Base-by-base conservation (phyloP, 2,113 vertebrate genomes). In the Chitala chitala region DNA sequence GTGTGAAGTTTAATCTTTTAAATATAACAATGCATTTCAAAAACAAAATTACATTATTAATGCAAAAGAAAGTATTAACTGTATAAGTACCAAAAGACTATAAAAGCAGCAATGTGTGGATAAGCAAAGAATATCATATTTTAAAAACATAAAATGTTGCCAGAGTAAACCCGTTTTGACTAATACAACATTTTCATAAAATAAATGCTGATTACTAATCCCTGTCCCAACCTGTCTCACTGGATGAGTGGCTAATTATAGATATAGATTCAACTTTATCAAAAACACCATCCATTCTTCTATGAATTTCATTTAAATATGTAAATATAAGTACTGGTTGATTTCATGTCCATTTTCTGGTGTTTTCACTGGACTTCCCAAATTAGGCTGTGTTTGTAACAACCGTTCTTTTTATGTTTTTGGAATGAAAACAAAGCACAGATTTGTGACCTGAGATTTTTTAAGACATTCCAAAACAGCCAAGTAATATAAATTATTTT, bases 281-380 rank as follows among this genome's bases (percentile, higher is more conserved):
- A n/a, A 58, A 36, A 56, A 42, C 38, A n/a, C 51, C 24, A 46
- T 72, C 58, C 58, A n/a, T 26, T 72, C 22, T 42, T 72, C 51
- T 44, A 5, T 58, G 22, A 15, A 42, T 55, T 26, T 26, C 36
- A 54, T 29, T 70, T 36, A 36, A 50, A n/a, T n/a, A n/a, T n/a
- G n/a, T n/a, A n/a, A n/a, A n/a, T n/a, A n/a, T n/a, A 51, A 8
- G 48, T 22, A 48, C 7, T 46, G 42, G 48, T 5, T 69, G 68
- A 51, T 20, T 53, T 9, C 26, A 53, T 53, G 26, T 12, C 29
- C n/a, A 36, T 69, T 51, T 53, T 42, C 44, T 69, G 68, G 44
- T 48, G 53, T n/a, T 15, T 44, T 26, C n/a, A n/a, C n/a, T n/a
- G n/a, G n/a, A n/a, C 29, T 46, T 42, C 1, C 9, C 13, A 17